A percentile compares a stretch with the other conserved stretches of the same genome.
Conservation (phyloP, 2,797 vertebrate genomes). For the Megaceryle alcyon region DNA sequence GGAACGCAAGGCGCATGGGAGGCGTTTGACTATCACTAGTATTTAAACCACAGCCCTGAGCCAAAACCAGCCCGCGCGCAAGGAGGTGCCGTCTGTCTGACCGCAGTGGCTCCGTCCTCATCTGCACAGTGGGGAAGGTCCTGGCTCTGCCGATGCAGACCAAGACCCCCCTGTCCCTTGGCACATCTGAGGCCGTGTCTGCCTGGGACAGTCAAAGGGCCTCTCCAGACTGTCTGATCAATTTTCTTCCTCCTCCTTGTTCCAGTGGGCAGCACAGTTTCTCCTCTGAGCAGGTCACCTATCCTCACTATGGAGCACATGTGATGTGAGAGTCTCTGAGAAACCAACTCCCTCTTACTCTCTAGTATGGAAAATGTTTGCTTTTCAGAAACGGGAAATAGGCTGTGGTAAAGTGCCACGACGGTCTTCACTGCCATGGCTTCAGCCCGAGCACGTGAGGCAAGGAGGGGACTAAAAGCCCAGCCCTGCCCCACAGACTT, state of each 20-base stretch:
- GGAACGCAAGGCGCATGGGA: not conserved
- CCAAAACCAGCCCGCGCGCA: not conserved
- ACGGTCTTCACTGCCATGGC: not conserved
- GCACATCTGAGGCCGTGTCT: not conserved
- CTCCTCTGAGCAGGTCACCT: not conserved
- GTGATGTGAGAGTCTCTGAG: not conserved
- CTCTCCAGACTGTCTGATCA: not conserved
- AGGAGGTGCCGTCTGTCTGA: not conserved
- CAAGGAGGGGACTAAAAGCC: not conserved
- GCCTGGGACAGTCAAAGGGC: not conserved
- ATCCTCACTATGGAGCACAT: not conserved
- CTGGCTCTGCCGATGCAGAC: not conserved
- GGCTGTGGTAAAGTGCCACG: rapidly evolving
- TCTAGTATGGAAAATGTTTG: not conserved
- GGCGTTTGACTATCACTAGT: not conserved
- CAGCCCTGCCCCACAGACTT: not conserved
- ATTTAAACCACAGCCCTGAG: conserved; percentile 9
- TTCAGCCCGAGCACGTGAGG: not conserved
- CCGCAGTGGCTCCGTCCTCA: not conserved
- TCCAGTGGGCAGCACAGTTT: not conserved
- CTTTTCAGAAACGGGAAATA: not conserved
- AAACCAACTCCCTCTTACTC: not conserved
- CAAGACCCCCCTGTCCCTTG: not conserved
- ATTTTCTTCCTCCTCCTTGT: rapidly evolving
- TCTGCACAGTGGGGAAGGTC: rapidly evolving